Percentiles rank a stretch among this genome's conserved stretches.
phyloP scores from a whole-genome alignment of 2,797 vertebrate genomes.

The Parambassis ranga region DNA sequence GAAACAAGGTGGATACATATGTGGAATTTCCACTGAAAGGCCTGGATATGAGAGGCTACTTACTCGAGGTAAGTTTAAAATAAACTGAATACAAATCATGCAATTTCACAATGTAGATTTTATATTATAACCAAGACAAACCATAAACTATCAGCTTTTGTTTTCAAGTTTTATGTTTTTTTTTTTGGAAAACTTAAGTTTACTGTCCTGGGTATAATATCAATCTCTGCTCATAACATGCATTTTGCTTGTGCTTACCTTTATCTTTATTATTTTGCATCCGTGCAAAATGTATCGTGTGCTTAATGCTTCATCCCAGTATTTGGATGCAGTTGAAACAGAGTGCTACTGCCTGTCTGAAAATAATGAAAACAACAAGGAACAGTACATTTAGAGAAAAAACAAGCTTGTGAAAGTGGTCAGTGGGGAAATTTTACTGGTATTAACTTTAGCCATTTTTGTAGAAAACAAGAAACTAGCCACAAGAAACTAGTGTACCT shows the following conservation, averaged over 20 bases:
- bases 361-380: too few relatives aligned
- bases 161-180: too few relatives aligned
- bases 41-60: constrained; percentile 95
- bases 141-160: too few relatives aligned
- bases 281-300: too few relatives aligned
- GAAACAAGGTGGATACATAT: constrained; percentile 97
- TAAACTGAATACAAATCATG: not conserved
- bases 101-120: not conserved
- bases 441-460: not conserved
- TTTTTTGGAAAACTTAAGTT: too few relatives aligned
- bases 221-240: too few relatives aligned
- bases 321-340: too few relatives aligned
- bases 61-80: constrained; percentile 88
- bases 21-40: constrained; percentile 93
- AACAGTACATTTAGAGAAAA: not conserved
- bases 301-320: too few relatives aligned
- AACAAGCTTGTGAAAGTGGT: not conserved
- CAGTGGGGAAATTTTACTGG: not conserved
- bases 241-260: too few relatives aligned
- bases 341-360: too few relatives aligned
- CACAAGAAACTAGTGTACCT: not conserved
- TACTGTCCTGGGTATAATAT: too few relatives aligned
- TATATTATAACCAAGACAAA: not conserved
- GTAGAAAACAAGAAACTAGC: not conserved
- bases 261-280: too few relatives aligned